These are phyloP conservation scores for Petrolisthes cinctipes DNA, from an alignment of 2,888 invertebrate species.

Conservation along the genomic window DNA sequence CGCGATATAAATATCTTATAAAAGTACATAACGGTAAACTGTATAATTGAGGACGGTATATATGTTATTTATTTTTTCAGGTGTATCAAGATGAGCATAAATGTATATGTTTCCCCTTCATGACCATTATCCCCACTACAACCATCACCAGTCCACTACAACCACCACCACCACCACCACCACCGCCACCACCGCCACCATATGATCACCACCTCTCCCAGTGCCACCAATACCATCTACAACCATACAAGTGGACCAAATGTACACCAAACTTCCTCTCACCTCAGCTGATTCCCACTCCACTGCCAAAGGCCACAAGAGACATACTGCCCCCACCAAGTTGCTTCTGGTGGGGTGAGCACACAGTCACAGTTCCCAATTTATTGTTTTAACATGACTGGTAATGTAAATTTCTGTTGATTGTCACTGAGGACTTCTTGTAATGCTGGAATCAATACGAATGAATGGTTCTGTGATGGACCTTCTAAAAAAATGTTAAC, in stretches of 20 bases:
- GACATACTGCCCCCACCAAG: neutral
- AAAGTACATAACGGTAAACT: too few relatives aligned
- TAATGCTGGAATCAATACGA: too few relatives aligned
- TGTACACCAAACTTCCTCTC: neutral
- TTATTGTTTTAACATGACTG: too few relatives aligned
- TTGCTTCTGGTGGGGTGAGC: neutral
- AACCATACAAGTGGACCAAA: neutral
- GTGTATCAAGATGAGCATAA: conserved; percentile 12
- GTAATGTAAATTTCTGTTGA: too few relatives aligned
- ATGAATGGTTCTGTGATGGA: too few relatives aligned
- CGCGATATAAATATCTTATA: neutral
- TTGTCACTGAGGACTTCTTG: too few relatives aligned
- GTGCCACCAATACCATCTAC: neutral
- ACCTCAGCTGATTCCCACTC: neutral
- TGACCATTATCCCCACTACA: conserved; percentile 14
- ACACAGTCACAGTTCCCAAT: neutral
- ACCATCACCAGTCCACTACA: conserved; percentile 20
- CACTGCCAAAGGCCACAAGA: neutral
- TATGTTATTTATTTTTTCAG: neutral
- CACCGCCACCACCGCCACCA: conserved; percentile 4
- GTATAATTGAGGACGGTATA: neutral
- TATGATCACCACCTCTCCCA: neutral
- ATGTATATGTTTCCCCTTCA: conserved; percentile 9
- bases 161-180: conserved; percentile 16
- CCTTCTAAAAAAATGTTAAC: too few relatives aligned